Base-by-base conservation (phyloP, 2,888 invertebrate genomes). In the Ormyrus pomaceus region DNA sequence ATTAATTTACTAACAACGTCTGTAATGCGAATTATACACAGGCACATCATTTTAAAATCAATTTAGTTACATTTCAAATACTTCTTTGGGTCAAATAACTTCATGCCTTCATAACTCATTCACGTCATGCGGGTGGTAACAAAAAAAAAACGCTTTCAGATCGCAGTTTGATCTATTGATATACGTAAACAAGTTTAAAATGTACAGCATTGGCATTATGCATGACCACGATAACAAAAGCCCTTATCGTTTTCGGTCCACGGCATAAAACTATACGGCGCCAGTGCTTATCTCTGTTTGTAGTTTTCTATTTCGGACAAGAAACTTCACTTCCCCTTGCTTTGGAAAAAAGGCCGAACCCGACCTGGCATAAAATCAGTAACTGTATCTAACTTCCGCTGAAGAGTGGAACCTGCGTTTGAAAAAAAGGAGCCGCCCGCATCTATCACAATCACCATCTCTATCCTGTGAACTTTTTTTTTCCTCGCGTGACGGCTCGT, bases 201-300 rank as follows among this genome's bases (percentile, higher is more conserved):
- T 34, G 51, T 6, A 48, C n/a, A 50, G 11, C 13, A 6, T 58
- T 11, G 45, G 53, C 34, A 71, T 71, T 71, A 71, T 71, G 61
- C 59, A 50, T 0, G 59, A 59, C 61, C 34, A 48, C 13, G 1
- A 5, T 48, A 71, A 71, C 61, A 6, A 51, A 34, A 34, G 51
- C 34, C 6, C 61, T 71, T 71, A 71, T 71, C 71, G 45, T n/a
- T 56, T 4, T 45, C 59, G 8, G 34, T 8, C 55, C 45, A 7
- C 55, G 19, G 8, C 58, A 8, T 13, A 53, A 53, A 58, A 58
- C 34, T 3, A 2, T 2, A 8, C 59, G 66, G 59, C 68, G 68
- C 75, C 68, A 19, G 34, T 34, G 34, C 34, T 70, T 77, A 69
- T 70, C 62, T 74, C 51, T 50, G 34, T 70, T 62, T 77, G 62